Base-by-base conservation (phyloP, 2,113 vertebrate species). In the Gopherus flavomarginatus region DNA sequence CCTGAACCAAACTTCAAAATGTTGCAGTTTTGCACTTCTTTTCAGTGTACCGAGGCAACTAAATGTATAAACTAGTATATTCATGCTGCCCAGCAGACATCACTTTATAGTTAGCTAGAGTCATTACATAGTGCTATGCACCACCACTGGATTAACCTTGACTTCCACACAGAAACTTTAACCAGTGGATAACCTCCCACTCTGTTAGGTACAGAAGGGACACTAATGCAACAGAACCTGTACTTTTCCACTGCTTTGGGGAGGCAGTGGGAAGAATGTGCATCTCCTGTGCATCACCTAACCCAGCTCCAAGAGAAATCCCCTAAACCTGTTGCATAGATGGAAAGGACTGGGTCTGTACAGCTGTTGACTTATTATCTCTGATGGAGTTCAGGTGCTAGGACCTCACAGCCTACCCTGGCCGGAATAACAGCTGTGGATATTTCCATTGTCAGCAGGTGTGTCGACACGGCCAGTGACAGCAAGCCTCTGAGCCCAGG, bases 331-430 rank as follows among this genome's bases (percentile, higher is more conserved):
- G 44, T 44, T 69, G 79, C 3, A 5, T 6, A 54, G 85, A 72
- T 5, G 8, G 31, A 82, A 5, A 3, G 16, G 0, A 0, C 10
- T 31, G 89, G 16, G 16, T 2, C 10, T 31, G 27, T 2, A 4
- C 53, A 42, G 9, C 42, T 83, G 11, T 27, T 81, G 49, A 38
- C 50, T 62, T 14, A 38, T 26, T 0, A 0, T 21, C n/a, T 86
- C 11, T 42, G 11, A 8, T 29, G 29, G 92, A 82, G 92, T 6
- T 49, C 35, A 69, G 22, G 5, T 75, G 65, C 17, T 86, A 82
- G 59, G 54, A 81, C 26, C 21, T 78, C 6, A 95, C 50, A 7
- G 44, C 22, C 50, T 87, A 17, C 12, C 11, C 44, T 47, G 21
- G 4, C 77, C 85, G 19, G 44, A 88, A 53, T 65, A 6, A 27